Conservation (phyloP, 2,888 invertebrate species). For the Scaeva pyrastri region DNA sequence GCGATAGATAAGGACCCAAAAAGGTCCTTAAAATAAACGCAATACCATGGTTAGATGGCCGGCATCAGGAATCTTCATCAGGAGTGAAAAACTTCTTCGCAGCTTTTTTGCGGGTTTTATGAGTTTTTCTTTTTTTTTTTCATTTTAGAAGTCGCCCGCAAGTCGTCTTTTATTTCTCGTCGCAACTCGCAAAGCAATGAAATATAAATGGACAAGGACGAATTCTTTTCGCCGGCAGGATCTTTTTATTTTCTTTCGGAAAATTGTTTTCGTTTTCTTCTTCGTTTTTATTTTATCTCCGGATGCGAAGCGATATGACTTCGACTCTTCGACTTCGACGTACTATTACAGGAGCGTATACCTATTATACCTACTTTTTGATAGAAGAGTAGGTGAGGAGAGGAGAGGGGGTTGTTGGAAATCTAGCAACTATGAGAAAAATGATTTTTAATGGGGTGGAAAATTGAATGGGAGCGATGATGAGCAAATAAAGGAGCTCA, state of each 20-base stretch:
- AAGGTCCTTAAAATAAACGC: constrained; percentile 62
- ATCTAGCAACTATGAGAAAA: constrained; percentile 72
- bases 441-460: constrained; percentile 78
- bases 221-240: constrained; percentile 49
- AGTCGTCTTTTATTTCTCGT: constrained; percentile 39
- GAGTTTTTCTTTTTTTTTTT: constrained; percentile 44
- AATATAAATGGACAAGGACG: constrained; percentile 52
- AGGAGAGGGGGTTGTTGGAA: background rate
- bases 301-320: constrained; percentile 72
- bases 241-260: constrained; percentile 78
- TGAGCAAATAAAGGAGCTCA: constrained; percentile 78
- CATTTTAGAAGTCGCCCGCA: constrained; percentile 26
- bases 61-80: background rate
- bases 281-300: constrained; percentile 65
- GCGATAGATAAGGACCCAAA: constrained; percentile 59
- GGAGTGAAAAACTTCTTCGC: constrained; percentile 32
- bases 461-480: constrained; percentile 79
- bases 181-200: constrained; percentile 23
- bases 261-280: constrained; percentile 76
- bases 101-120: constrained; percentile 59
- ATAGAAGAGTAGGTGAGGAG: background rate
- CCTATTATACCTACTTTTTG: constrained; percentile 21
- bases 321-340: constrained; percentile 33
- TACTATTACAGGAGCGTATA: constrained; percentile 47
- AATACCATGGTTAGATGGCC: constrained; percentile 41